These are phyloP conservation scores for Oxyruncus cristatus DNA, from an alignment of 2,113 vertebrate species.

Conservation along the genomic window DNA sequence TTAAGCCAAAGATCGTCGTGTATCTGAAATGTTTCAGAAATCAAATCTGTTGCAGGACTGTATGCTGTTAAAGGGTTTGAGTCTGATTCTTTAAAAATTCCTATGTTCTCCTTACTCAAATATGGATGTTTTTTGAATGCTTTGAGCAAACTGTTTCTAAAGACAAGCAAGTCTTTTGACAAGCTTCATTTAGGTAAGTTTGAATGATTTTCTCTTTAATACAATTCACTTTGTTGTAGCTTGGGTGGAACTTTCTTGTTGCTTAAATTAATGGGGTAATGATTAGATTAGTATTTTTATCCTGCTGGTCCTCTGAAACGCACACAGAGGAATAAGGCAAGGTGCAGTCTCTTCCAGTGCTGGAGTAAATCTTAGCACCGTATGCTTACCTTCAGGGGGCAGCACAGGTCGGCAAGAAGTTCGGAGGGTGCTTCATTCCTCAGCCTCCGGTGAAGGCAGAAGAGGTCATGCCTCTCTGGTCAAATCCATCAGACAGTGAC, in stretches of 20 bases:
- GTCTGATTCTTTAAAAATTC: not conserved
- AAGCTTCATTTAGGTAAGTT: not conserved
- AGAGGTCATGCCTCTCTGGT: not conserved
- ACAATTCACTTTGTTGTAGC: not conserved
- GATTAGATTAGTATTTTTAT: not conserved
- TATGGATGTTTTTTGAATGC: not conserved
- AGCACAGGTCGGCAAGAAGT: not conserved
- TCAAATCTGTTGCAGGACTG: not conserved
- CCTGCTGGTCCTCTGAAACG: not conserved
- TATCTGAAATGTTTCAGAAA: not conserved
- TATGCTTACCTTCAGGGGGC: not conserved
- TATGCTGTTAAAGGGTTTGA: not conserved
- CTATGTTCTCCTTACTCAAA: not conserved
- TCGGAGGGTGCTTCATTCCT: not conserved
- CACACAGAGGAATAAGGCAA: not conserved
- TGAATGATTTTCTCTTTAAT: not conserved
- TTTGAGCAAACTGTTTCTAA: not conserved
- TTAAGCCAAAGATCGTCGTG: not conserved
- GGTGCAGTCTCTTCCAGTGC: not conserved
- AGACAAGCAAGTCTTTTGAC: fast-evolving
- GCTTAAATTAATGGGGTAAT: not conserved
- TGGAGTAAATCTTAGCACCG: not conserved
- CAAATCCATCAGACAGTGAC: not conserved
- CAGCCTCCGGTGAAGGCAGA: fast-evolving
- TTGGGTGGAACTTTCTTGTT: not conserved